Conservation (phyloP, 2,888 invertebrate genomes). For the Apodemia mormo region DNA sequence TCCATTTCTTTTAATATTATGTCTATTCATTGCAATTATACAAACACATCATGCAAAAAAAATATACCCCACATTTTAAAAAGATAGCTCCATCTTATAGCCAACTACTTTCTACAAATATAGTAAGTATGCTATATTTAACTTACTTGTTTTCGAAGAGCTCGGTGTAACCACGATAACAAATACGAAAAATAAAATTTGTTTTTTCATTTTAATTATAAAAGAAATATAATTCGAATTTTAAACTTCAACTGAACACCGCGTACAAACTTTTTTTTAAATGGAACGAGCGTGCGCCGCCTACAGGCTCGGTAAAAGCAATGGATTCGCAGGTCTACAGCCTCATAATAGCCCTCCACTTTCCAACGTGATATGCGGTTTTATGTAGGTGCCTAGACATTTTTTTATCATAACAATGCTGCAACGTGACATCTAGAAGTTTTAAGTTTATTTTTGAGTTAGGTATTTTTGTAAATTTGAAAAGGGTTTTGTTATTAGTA, state of each 20-base stretch:
- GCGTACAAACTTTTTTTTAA: constrained; percentile 30
- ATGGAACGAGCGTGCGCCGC: constrained; percentile 53
- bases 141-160: constrained; percentile 71
- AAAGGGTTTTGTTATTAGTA: neutral
- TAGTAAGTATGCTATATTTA: neutral
- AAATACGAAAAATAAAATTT: constrained; percentile 58
- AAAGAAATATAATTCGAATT: constrained; percentile 27
- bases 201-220: constrained; percentile 51
- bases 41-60: neutral
- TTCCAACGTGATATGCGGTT: constrained; percentile 43
- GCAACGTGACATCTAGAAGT: neutral
- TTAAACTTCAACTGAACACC: constrained; percentile 29
- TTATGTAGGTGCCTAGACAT: constrained; percentile 11
- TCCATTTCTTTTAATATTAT: too few species aligned
- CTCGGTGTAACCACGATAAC: constrained; percentile 56
- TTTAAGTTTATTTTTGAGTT: neutral
- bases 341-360: constrained; percentile 47
- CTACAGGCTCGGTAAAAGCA: constrained; percentile 57
- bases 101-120: neutral
- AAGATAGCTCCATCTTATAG: neutral
- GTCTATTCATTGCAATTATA: too few species aligned
- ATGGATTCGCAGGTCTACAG: constrained; percentile 49
- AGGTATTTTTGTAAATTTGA: neutral
- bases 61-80: neutral
- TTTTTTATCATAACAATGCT: constrained; percentile 4